Evolutionary conservation across 2,888 invertebrate species (phyloP).

Genomic region (Crocallis elinguaria): DNA sequence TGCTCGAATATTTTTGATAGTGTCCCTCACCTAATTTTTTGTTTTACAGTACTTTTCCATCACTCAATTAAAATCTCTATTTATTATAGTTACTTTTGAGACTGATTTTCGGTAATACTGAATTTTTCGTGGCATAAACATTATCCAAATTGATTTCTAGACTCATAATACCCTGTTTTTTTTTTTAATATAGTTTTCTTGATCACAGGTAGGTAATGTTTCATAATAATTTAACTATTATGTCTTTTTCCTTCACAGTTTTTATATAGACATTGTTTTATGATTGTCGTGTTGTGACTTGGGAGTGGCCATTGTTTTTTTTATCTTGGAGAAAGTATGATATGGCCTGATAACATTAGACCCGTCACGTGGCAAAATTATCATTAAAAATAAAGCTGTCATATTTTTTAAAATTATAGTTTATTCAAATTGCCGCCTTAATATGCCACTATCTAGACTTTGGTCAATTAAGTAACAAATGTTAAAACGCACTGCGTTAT

Average conservation of each 20-base stretch:
- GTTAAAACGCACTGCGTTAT: constrained; percentile 56
- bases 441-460: neutral
- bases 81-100: too few species aligned
- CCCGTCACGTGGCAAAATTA: neutral
- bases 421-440: neutral
- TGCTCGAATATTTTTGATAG: neutral
- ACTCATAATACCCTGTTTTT: too few species aligned
- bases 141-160: too few species aligned
- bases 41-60: too few species aligned
- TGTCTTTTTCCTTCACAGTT: neutral
- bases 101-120: too few species aligned
- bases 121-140: too few species aligned
- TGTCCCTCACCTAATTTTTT: too few species aligned
- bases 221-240: too few species aligned
- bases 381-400: neutral
- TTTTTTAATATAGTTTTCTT: too few species aligned
- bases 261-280: neutral
- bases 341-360: neutral
- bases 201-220: too few species aligned
- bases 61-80: too few species aligned
- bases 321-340: neutral
- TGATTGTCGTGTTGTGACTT: neutral
- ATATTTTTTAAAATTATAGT: neutral
- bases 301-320: neutral
- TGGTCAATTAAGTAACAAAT: constrained; percentile 43